Evolutionary conservation across 2,888 invertebrate genomes (phyloP), one percentile per base, ranked within the genome.

Genomic region (Drepanosiphum platanoidis): DNA sequence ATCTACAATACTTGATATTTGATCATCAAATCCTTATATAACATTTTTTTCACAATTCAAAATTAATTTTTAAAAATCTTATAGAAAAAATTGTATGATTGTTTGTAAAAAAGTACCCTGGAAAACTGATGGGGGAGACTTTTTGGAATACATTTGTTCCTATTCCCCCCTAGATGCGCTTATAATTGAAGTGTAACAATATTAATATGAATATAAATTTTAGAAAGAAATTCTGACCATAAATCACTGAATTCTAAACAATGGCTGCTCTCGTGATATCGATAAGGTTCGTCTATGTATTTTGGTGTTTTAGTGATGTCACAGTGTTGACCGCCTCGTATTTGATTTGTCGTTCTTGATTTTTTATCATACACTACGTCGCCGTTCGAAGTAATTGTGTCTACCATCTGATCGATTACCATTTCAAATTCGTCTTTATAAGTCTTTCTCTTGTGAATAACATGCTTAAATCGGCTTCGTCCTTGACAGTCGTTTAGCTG

Each of bases 231-330:
- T 32, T 80, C 88, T 88, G 87, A 89, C 91, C 91, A 92, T 84
- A 91, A 87, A 79, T 91, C 90, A 52, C 91, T 91, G 88, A 91
- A 92, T 70, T 90, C 90, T 27, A 92, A 88, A 87, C 92, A 92
- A 87, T 92, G 92, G 2, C 91, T 90, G 84, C 91, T 91, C 86
- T 91, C 90, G 81, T 90, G 90, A 88, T 90, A 91, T 22, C 89
- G 89, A 32, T 89, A 88, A 8, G 90, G 89, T 72, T 82, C 82
- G 87, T 91, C 88, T 9, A 89, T 88, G 84, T 89, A 87, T 7
- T 89, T 86, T 1, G 91, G 91, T 36, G 90, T 89, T 78, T 88
- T 88, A 42, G 87, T 87, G 88, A 91, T 90, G 82, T 89, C 88
- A 87, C 92, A 92, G 87, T 90, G 89, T 88, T 92, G 92, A 15